Conservation (phyloP, 2,888 invertebrate species). For the Parnassius smintheus region DNA sequence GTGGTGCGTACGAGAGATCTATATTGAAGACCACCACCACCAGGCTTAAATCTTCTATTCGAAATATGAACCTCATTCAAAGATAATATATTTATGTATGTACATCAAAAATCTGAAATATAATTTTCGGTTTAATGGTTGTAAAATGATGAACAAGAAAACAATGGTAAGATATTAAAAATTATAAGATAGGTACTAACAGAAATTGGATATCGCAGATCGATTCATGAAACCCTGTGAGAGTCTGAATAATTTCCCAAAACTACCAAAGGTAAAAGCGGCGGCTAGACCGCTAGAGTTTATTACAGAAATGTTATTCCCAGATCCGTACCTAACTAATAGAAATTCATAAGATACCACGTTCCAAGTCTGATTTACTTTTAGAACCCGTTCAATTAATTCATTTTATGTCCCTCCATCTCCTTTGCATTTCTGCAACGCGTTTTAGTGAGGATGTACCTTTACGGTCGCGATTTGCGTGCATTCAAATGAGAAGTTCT, state of each 20-base stretch:
- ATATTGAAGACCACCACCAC: no score
- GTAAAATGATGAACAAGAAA: no score
- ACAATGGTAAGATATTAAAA: no score
- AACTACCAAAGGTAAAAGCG: slow-evolving; percentile 4
- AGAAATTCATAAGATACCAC: slow-evolving; percentile 44
- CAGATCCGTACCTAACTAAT: slow-evolving; percentile 36
- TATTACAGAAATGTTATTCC: slow-evolving; percentile 7
- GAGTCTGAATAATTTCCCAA: slow-evolving; percentile 32
- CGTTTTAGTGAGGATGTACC: slow-evolving; percentile 26
- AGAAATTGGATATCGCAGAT: no score
- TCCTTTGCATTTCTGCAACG: slow-evolving; percentile 30
- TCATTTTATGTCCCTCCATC: slow-evolving; percentile 31
- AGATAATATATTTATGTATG: no score
- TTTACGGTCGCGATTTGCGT: slow-evolving; percentile 33
- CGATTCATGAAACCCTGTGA: no score
- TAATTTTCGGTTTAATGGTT: no score
- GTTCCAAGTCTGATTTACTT: slow-evolving; percentile 40
- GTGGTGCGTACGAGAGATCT: no score
- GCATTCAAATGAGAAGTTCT: slow-evolving; percentile 30
- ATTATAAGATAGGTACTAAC: no score
- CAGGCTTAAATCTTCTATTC: no score
- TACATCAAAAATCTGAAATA: no score
- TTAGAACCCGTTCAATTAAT: slow-evolving; percentile 37
- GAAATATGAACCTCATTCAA: no score
- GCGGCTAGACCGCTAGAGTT: not conserved